Evolutionary conservation across 2,888 invertebrate species (phyloP), one percentile per base, ranked within the genome.

Genomic region (Drosophila anomelani): DNA sequence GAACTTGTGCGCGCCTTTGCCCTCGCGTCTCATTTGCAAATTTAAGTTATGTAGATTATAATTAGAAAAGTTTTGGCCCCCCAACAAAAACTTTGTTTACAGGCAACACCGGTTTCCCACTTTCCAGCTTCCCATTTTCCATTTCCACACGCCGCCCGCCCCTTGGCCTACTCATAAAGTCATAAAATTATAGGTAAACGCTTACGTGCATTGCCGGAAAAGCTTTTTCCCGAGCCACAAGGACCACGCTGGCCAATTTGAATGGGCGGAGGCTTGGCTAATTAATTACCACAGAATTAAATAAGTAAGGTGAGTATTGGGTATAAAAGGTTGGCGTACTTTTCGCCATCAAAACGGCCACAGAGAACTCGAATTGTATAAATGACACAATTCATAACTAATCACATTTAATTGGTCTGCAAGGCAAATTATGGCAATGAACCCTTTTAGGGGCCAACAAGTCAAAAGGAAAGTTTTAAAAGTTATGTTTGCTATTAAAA

Each of bases 181-280:
- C 85, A 86, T 89, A 89, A 86, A 87, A 87, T 86, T 86, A 86
- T 89, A 89, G 85, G 85, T 87, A 87, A 86, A 80, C 85, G 89
- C 88, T 89, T 85, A 89, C 89, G 85, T 85, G 89, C 87, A 80
- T 80, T 57, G 57, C 53, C 64, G 29, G 57, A 74, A 46, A 64
- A 53, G 79, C 53, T 44, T 67, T 53, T 29, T 17, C 49, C 44
- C 17, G 39, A 32, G 54, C 17, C 15, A 17, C n/a, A 12, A 20
- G 20, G n/a, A 36, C 36, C 44, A 8, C 8, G 44, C 29, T 41
- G 56, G 41, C 46, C 62, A 51, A 73, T 73, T 72, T 72, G 36
- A 53, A 72, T 54, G 76, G 39, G 80, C 68, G 53, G 13, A 13
- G 20, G 34, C 34, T 4, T 5, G 57, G 55, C 76, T 78, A 87